Conservation (phyloP, 1,140 invertebrate genomes). For the Penaeus indicus region DNA sequence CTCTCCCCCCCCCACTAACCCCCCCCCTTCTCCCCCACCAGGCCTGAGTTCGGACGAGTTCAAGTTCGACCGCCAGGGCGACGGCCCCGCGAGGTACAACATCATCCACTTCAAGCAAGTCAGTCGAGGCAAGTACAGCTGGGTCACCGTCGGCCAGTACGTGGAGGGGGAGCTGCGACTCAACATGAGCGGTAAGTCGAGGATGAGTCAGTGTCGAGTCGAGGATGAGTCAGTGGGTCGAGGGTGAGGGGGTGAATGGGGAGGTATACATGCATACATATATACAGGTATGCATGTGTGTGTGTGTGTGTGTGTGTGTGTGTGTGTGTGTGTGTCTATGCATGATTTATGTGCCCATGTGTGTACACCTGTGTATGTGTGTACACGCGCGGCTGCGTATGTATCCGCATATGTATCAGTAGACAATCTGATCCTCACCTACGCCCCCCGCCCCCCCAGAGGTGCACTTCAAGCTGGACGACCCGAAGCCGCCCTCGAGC, state of each 20-base stretch:
- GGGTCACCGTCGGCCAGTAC: constrained; percentile 89
- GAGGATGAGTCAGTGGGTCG: neutral
- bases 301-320: too few species aligned
- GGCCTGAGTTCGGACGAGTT: constrained; percentile 91
- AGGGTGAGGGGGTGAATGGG: neutral
- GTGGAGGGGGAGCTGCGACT: constrained; percentile 83
- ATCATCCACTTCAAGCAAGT: constrained; percentile 95
- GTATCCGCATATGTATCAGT: too few species aligned
- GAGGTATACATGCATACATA: neutral
- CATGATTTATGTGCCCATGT: too few species aligned
- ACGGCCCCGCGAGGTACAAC: constrained; percentile 93
- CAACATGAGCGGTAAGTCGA: constrained; percentile 81
- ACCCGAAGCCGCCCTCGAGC: constrained; percentile 80
- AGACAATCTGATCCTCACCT: neutral
- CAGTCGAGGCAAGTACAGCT: constrained; percentile 80
- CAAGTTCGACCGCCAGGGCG: constrained; percentile 88
- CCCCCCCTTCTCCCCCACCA: constrained; percentile 58
- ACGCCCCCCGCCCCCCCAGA: constrained; percentile 72
- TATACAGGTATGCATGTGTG: too few species aligned
- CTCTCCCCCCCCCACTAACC: neutral
- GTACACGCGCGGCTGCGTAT: too few species aligned
- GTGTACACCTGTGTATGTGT: too few species aligned
- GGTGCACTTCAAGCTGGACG: constrained; percentile 84
- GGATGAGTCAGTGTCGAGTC: neutral
- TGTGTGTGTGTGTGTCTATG: too few species aligned